Percentiles rank a stretch among this genome's conserved stretches.
phyloP scores from a whole-genome alignment of 2,888 invertebrate species.

The Rhogogaster chlorosoma region DNA sequence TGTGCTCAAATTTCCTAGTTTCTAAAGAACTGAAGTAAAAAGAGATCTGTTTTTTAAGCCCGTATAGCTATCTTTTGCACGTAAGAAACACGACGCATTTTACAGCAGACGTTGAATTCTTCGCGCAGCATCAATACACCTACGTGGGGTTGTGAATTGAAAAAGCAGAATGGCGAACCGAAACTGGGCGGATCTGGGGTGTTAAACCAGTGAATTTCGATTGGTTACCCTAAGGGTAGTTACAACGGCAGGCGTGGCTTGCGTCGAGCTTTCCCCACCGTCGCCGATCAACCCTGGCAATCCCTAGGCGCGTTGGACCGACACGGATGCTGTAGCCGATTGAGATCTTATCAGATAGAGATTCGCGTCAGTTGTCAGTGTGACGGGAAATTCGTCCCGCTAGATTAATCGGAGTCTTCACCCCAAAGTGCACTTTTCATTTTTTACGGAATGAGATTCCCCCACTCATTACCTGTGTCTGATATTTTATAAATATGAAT shows the following conservation, averaged over 20 bases:
- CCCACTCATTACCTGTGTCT: neutral
- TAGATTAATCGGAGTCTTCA: neutral
- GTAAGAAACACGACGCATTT: neutral
- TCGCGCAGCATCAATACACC: constrained; percentile 26
- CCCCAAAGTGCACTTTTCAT: neutral
- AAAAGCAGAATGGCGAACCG: constrained; percentile 51
- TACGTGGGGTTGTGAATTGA: neutral
- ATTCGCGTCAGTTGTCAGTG: constrained; percentile 46
- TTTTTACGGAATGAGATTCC: neutral
- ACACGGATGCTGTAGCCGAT: constrained; percentile 36
- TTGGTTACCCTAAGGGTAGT: constrained; percentile 47
- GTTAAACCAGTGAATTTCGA: constrained; percentile 1
- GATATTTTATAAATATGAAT: neutral
- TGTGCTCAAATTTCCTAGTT: neutral
- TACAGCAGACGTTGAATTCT: neutral
- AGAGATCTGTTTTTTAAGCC: neutral
- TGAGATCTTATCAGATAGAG: constrained; percentile 52
- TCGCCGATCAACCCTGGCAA: constrained; percentile 41
- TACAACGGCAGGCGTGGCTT: constrained; percentile 38
- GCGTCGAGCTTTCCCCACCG: constrained; percentile 7
- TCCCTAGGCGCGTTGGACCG: constrained; percentile 43
- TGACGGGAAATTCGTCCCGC: neutral
- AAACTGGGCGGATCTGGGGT: constrained; percentile 32
- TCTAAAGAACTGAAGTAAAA: neutral
- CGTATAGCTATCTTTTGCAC: neutral